Base-by-base conservation (phyloP, 2,797 vertebrate genomes). In the Pterois miles region DNA sequence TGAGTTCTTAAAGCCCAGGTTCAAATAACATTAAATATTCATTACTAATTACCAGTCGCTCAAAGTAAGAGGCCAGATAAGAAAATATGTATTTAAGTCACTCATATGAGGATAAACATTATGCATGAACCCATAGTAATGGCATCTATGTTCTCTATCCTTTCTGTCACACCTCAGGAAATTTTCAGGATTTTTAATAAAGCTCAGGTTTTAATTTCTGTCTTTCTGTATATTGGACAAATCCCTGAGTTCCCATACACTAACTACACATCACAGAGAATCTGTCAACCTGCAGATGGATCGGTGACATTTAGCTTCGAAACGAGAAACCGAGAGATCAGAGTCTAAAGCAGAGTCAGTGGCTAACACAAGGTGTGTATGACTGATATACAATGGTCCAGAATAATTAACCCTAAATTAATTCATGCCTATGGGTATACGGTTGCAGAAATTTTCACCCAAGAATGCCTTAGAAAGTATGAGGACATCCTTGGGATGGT, bases 181-280 rank as follows among this genome's bases (percentile, higher is more conserved):
- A 71, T 5, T n/a, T n/a, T n/a, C n/a, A n/a, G 6, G n/a, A 58
- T 59, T 38, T 59, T 3, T n/a, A 10, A 66, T 38, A 8, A 66
- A 46, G 1, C 18, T 7, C 14, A 23, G 5, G 4, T 60, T 53
- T 20, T 12, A 34, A 52, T 71, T 23, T 6, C n/a, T 20, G 11
- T 13, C 16, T 18, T 14, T 67, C 6, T 23, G 5, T 53, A 20
- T 23, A 38, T 33, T 62, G 13, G 33, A 74, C 38, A 57, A 57
- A 57, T 57, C 29, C 18, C 56, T 33, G 29, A 59, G 57, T 59
- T 13, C 16, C 36, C 25, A 48, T 22, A 34, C 9, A 56, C 25
- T 29, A 58, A 57, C 74, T 22, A 56, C 23, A 66, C 46, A 48
- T 77, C 69, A 76, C 25, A 65, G 8, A n/a, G 29, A 62, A 25